Evolutionary conservation across 2,797 vertebrate species (phyloP).

Genomic region (Tarsius wallacei): DNA sequence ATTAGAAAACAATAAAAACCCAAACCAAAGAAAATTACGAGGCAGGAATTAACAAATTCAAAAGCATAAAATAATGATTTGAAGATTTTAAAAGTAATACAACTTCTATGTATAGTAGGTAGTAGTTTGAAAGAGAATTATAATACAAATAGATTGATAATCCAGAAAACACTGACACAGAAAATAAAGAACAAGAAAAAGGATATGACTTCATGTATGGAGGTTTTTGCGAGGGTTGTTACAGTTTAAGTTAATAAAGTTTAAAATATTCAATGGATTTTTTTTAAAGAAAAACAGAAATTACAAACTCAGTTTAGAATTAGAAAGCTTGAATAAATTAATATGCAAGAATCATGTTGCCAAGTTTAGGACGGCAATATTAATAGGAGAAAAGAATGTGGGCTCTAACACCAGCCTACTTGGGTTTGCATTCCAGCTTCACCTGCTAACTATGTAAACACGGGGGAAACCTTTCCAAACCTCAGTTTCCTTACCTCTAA

Average conservation of each 20-base stretch:
- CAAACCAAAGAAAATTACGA: slow-evolving; percentile 62
- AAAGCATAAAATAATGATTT: slow-evolving; percentile 42
- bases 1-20: slow-evolving; percentile 43
- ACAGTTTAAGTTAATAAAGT: background rate
- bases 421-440: background rate
- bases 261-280: background rate
- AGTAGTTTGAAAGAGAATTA: slow-evolving; percentile 7
- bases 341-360: background rate
- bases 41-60: background rate
- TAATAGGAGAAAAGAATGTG: background rate
- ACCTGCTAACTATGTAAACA: background rate
- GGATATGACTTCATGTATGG: background rate
- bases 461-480: background rate
- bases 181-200: slow-evolving; percentile 28
- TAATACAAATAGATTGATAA: slow-evolving; percentile 2
- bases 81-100: background rate
- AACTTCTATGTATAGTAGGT: background rate
- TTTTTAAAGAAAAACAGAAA: slow-evolving; percentile 37
- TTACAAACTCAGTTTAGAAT: background rate
- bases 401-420: background rate
- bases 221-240: background rate
- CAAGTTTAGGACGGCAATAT: background rate
- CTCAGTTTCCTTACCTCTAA: slow-evolving; percentile 5
- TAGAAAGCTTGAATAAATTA: slow-evolving; percentile 35
- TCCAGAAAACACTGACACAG: background rate